Percentiles rank a stretch among this genome's conserved stretches.
phyloP scores from a whole-genome alignment of 2,113 vertebrate species.

The Microcebus lehilahytsara region DNA sequence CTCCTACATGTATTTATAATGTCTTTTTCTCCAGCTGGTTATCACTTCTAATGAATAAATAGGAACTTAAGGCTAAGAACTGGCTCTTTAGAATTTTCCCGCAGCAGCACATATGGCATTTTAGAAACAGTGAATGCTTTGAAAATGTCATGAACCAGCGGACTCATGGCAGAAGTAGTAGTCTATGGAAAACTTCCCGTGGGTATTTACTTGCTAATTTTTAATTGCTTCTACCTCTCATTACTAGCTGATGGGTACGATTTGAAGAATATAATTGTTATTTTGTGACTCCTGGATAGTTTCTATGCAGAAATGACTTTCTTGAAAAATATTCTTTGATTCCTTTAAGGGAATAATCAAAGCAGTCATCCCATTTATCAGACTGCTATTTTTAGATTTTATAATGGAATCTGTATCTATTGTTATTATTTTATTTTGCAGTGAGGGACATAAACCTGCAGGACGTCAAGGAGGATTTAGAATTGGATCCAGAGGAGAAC shows the following conservation, averaged over 20 bases:
- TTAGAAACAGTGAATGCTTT: background rate
- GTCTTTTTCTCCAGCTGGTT: background rate
- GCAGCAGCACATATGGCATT: background rate
- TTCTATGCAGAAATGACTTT: background rate
- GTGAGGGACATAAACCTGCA: slow-evolving; percentile 87
- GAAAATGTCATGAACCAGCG: background rate
- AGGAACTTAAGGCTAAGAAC: background rate
- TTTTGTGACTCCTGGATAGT: background rate
- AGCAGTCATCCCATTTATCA: background rate
- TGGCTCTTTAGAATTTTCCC: slow-evolving; percentile 10
- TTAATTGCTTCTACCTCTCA: background rate
- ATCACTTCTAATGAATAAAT: background rate
- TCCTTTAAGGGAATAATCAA: background rate
- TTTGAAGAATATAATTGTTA: background rate
- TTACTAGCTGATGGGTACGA: background rate
- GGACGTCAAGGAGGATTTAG: slow-evolving; percentile 90
- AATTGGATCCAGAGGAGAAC: slow-evolving; percentile 96
- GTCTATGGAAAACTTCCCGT: background rate
- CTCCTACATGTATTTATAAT: background rate
- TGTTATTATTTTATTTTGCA: slow-evolving; percentile 63
- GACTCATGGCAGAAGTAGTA: background rate
- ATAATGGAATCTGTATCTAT: background rate
- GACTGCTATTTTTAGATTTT: background rate
- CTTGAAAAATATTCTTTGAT: background rate
- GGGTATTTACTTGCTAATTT: background rate